Conservation (phyloP, 2,797 vertebrate species). For the Graptemys geographica region DNA sequence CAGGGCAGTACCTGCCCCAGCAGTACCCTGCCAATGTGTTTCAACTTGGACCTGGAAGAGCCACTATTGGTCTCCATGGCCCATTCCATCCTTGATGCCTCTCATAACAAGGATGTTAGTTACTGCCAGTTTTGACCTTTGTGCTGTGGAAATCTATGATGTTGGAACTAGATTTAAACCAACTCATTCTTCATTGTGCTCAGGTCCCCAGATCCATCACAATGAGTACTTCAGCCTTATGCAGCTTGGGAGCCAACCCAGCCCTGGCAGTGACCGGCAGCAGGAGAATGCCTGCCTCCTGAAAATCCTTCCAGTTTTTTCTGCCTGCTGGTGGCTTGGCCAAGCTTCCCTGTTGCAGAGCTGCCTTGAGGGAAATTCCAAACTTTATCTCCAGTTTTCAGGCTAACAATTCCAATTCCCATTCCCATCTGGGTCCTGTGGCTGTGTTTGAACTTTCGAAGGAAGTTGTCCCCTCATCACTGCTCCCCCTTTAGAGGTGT, state of each 20-base stretch:
- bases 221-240: background rate
- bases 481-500: too few relatives aligned
- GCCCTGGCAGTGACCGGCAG: background rate
- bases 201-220: background rate
- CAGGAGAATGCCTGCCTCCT: background rate
- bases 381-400: background rate
- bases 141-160: background rate
- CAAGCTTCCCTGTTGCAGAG: background rate
- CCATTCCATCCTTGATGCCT: background rate
- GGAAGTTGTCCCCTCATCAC: too few relatives aligned
- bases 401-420: too few relatives aligned
- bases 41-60: background rate
- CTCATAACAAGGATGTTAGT: background rate
- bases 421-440: too few relatives aligned
- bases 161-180: background rate
- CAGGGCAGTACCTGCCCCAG: background rate
- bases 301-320: background rate
- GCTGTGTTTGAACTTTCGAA: too few relatives aligned
- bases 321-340: background rate
- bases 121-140: background rate
- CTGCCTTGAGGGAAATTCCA: background rate
- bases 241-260: background rate
- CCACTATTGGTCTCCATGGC: background rate
- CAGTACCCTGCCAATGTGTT: background rate
- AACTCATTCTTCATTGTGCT: background rate